A percentile compares a stretch with the other conserved stretches of the same genome.
Evolutionary conservation across 2,113 vertebrate genomes (phyloP).

Genomic region (Microcebus murinus): DNA sequence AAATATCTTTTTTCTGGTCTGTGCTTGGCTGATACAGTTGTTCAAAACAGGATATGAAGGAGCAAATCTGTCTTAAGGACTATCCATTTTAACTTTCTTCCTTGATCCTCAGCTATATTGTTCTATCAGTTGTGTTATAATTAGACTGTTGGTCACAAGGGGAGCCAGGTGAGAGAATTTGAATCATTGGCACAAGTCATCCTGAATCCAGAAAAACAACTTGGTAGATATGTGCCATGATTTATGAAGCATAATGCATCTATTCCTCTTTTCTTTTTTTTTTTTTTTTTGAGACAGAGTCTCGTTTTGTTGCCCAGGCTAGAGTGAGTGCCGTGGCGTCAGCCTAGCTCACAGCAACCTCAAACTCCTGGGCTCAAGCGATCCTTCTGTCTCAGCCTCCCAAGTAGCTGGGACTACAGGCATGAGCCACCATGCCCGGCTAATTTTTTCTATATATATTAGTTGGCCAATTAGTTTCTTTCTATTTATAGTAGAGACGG

Average conservation of each 20-base stretch:
- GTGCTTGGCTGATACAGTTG: not conserved
- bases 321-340: too few species aligned
- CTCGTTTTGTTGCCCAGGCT: too few species aligned
- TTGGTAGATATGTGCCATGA: not conserved
- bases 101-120: not conserved
- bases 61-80: not conserved
- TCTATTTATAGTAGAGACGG: too few species aligned
- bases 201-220: not conserved
- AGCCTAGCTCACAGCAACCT: too few species aligned
- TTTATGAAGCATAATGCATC: not conserved
- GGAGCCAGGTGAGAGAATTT: conserved; percentile 11
- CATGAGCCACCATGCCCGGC: too few species aligned
- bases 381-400: too few species aligned
- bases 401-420: too few species aligned
- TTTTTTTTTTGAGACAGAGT: too few species aligned
- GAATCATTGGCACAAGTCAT: not conserved
- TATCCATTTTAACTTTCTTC: not conserved
- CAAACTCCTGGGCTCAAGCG: too few species aligned
- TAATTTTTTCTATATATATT: too few species aligned
- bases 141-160: conserved; percentile 12
- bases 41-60: not conserved
- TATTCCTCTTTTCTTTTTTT: not conserved
- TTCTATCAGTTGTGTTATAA: not conserved
- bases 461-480: too few species aligned
- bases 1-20: not conserved